Conservation (phyloP, 1,140 invertebrate species). For the Bombus pascuorum region DNA sequence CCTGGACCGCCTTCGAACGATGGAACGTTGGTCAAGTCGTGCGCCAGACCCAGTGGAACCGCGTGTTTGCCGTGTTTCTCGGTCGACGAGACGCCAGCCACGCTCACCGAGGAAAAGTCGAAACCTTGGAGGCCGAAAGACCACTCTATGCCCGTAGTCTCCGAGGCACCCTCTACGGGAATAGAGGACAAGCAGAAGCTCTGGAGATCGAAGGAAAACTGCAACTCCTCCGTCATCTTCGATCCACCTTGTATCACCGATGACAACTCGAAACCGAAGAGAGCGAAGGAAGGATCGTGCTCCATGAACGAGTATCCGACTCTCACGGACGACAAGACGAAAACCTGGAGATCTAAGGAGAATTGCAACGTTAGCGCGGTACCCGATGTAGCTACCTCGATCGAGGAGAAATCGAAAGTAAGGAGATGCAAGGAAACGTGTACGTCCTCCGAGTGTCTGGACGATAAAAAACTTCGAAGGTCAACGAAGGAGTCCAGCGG, state of each 20-base stretch:
- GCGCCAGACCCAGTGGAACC: slow-evolving; percentile 40
- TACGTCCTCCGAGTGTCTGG: neutral
- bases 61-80: slow-evolving; percentile 73
- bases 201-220: slow-evolving; percentile 20
- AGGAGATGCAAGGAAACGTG: slow-evolving; percentile 8
- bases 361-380: neutral
- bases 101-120: slow-evolving; percentile 58
- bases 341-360: neutral
- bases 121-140: slow-evolving; percentile 68
- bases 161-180: slow-evolving; percentile 59
- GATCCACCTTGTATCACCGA: neutral
- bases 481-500: slow-evolving; percentile 2
- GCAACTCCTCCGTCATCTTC: neutral
- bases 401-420: slow-evolving; percentile 18
- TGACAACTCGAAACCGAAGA: slow-evolving; percentile 17
- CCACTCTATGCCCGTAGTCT: slow-evolving; percentile 48
- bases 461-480: slow-evolving; percentile 11
- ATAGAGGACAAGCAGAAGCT: slow-evolving; percentile 32
- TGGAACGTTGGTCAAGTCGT: slow-evolving; percentile 30
- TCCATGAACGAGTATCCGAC: neutral
- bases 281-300: neutral
- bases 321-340: neutral
- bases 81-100: slow-evolving; percentile 60
- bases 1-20: slow-evolving; percentile 67
- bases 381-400: neutral